Base-by-base conservation (phyloP, 2,888 invertebrate species). In the Drosophila flavopinicola region DNA sequence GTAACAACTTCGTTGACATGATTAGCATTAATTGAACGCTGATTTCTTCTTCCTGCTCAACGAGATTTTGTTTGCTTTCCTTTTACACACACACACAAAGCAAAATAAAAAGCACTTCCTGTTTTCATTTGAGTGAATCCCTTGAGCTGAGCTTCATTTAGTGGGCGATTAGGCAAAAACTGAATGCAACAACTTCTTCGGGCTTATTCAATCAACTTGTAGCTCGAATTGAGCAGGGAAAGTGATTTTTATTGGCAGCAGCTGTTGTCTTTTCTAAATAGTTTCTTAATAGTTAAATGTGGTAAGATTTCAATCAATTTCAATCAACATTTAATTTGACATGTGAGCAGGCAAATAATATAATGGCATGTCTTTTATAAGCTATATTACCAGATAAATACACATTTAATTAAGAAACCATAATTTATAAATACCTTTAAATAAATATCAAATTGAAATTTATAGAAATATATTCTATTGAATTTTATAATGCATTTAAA, bases 11-110 rank as follows among this genome's bases (percentile, higher is more conserved):
- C 56, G 57, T 60, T 84, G 85, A 80, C 85, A 71, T 66, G 80
- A 79, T 79, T 79, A 79, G 66, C 79, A 80, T 79, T 79, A 77
- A 79, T 79, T 79, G 85, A 79, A 67, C 68, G 56, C 63, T 84
- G 79, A 79, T 76, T 79, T 84, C 64, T 71, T 78, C 61, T 38
- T 32, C 11, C 58, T 49, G 30, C 41, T 48, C 35, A 57, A 35
- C 38, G 38, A 24, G 51, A 77, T 59, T 63, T 49, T 38, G 33
- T 72, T 76, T 73, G 61, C 49, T 48, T 68, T 10, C 6, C 24
- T 11, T 39, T 27, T n/a, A n/a, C n/a, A n/a, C n/a, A n/a, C 25
- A 24, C 10, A 29, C 48, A 37, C 29, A 37, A 35, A 47, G 47
- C 35, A 39, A 39, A 57, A 59, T 59, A 24, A 41, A 24, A 41